These are phyloP conservation scores for Incurvaria masculella DNA, from an alignment of 2,888 invertebrate genomes.

Conservation along the genomic window DNA sequence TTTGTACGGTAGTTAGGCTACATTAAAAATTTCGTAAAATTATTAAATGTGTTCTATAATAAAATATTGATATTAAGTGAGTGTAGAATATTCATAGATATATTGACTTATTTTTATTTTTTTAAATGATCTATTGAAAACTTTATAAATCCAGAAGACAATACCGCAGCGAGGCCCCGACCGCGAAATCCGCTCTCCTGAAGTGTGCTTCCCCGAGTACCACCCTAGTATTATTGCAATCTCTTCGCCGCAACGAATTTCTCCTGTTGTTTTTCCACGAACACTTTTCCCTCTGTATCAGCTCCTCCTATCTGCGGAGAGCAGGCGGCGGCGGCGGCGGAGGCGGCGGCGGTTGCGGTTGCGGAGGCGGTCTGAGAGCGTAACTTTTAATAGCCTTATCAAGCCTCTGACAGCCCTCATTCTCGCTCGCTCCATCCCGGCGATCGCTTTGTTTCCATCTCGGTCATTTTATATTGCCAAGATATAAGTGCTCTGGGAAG, in stretches of 20 bases:
- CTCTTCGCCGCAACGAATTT: background rate
- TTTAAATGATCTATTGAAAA: no score
- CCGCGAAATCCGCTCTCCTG: background rate
- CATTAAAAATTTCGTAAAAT: no score
- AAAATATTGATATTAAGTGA: no score
- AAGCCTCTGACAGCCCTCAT: constrained; percentile 38
- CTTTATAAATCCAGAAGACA: no score
- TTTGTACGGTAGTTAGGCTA: no score
- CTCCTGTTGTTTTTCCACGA: constrained; percentile 2
- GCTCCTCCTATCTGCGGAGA: constrained; percentile 14
- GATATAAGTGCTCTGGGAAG: background rate
- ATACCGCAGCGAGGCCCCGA: no score
- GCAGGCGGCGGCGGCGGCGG: background rate
- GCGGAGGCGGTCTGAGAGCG: constrained; percentile 30
- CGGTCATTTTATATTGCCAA: constrained; percentile 14
- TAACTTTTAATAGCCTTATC: constrained; percentile 56
- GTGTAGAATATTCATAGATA: no score
- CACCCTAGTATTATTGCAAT: constrained; percentile 3
- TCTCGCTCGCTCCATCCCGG: constrained; percentile 23
- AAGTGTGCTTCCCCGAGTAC: background rate
- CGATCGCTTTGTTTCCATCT: constrained; percentile 23
- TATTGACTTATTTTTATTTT: no score
- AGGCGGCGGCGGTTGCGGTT: constrained; percentile 1
- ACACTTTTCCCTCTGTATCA: constrained; percentile 29
- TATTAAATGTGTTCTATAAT: no score